Percentiles rank a stretch among this genome's conserved stretches.
These are phyloP conservation scores for Pediacus dermestoides DNA, from an alignment of 2,888 invertebrate species.

Conservation along the genomic window DNA sequence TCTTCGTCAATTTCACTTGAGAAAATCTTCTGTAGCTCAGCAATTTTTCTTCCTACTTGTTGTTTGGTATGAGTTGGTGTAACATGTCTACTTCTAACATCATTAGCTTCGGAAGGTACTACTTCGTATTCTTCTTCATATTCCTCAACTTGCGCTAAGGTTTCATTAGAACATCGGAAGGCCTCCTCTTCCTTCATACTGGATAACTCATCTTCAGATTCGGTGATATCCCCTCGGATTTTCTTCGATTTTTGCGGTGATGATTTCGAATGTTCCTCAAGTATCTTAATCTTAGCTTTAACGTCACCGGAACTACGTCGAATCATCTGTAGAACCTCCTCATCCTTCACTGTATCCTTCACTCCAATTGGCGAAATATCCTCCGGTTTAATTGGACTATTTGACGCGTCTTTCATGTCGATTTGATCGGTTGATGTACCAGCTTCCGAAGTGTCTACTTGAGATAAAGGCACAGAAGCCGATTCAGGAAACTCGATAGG, in stretches of 20 bases:
- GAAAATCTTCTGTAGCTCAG: constrained; percentile 52
- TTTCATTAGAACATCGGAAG: constrained; percentile 45
- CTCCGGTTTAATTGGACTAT: constrained; percentile 52
- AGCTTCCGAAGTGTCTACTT: constrained; percentile 53
- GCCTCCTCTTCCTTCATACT: constrained; percentile 48
- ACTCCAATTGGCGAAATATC: constrained; percentile 34
- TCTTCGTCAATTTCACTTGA: constrained; percentile 37
- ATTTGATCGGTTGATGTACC: constrained; percentile 53
- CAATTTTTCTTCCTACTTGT: constrained; percentile 51
- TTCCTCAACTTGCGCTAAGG: constrained; percentile 46
- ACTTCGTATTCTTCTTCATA: constrained; percentile 38
- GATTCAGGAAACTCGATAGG: constrained; percentile 52
- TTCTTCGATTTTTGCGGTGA: constrained; percentile 41
- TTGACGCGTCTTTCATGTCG: constrained; percentile 54
- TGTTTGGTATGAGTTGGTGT: constrained; percentile 40
- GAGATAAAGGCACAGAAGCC: constrained; percentile 45
- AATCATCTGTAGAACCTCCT: constrained; percentile 42
- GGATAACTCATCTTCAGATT: constrained; percentile 49
- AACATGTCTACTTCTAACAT: constrained; percentile 26
- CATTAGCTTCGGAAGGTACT: constrained; percentile 15
- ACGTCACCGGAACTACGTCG: constrained; percentile 54
- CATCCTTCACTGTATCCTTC: constrained; percentile 39
- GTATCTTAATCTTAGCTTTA: constrained; percentile 53
- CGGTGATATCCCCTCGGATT: constrained; percentile 42
- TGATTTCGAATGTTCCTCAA: constrained; percentile 52